These are phyloP conservation scores for Pharmacophagus antenor DNA, from an alignment of 2,888 invertebrate genomes.

Conservation along the genomic window DNA sequence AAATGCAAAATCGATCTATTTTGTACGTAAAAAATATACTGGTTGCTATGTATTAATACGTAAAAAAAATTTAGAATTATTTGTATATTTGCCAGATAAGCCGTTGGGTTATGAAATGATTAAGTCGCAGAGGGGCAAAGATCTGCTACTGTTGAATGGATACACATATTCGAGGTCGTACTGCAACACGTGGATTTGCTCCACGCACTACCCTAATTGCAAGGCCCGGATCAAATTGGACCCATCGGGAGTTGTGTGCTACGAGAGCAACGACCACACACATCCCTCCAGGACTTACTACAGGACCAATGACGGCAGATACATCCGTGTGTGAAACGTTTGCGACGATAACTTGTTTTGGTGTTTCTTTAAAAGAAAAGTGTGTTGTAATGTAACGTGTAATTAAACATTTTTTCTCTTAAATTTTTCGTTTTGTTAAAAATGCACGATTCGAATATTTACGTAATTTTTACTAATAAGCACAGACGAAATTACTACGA, in stretches of 20 bases:
- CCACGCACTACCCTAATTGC: constrained; percentile 42
- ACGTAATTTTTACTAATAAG: too few species aligned
- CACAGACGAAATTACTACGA: too few species aligned
- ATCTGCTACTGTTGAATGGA: constrained; percentile 42
- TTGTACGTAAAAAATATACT: too few species aligned
- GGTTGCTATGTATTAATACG: too few species aligned
- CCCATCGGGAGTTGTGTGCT: constrained; percentile 36
- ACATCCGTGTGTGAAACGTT: constrained; percentile 3
- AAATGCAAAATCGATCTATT: too few species aligned
- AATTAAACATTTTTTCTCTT: too few species aligned
- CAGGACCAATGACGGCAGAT: constrained; percentile 27
- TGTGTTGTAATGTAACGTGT: too few species aligned
- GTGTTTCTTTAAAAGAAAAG: not conserved
- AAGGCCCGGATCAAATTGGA: constrained; percentile 42
- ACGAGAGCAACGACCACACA: constrained; percentile 37
- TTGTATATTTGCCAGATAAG: not conserved
- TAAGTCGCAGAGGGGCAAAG: constrained; percentile 44
- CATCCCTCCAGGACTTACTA: constrained; percentile 41
- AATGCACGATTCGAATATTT: too few species aligned
- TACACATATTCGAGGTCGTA: constrained; percentile 41
- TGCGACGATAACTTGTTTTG: too few species aligned
- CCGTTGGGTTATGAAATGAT: constrained; percentile 32
- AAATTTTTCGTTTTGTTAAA: too few species aligned
- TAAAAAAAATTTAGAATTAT: not conserved
- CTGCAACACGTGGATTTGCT: constrained; percentile 45